These are phyloP conservation scores for Caenorhabditis imperialis DNA, from an alignment of 2,888 invertebrate species.

Conservation along the genomic window DNA sequence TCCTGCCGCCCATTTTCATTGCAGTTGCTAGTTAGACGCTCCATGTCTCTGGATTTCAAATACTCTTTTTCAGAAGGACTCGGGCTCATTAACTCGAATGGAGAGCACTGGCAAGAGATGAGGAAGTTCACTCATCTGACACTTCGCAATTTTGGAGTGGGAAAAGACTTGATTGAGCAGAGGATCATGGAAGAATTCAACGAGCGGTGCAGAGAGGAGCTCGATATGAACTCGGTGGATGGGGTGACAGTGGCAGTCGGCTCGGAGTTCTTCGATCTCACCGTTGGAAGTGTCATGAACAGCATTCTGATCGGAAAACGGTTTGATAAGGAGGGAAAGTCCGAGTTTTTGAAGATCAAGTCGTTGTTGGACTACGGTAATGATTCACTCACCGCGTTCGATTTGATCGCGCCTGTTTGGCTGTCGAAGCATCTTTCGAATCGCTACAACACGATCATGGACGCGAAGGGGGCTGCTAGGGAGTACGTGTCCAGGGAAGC, in stretches of 20 bases:
- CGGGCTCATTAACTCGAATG: conserved; percentile 23
- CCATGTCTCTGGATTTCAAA: too few species aligned
- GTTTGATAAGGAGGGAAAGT: not conserved
- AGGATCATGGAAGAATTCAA: conserved; percentile 35
- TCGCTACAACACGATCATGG: not conserved
- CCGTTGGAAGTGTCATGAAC: conserved; percentile 38
- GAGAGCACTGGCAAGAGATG: conserved; percentile 27
- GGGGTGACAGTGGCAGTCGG: not conserved
- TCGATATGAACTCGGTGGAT: conserved; percentile 2
- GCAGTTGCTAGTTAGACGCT: not conserved
- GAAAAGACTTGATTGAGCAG: conserved; percentile 44
- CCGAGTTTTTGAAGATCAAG: conserved; percentile 2
- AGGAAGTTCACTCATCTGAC: conserved; percentile 27
- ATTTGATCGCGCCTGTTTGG: conserved; percentile 2
- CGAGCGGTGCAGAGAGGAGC: conserved; percentile 8
- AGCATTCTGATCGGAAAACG: conserved; percentile 12
- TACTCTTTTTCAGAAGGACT: conserved; percentile 16
- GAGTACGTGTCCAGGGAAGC: conserved; percentile 7
- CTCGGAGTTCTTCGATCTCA: conserved; percentile 15
- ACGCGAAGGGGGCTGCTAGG: not conserved
- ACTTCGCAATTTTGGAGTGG: conserved; percentile 44
- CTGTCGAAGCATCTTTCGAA: conserved; percentile 1
- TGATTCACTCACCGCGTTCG: not conserved
- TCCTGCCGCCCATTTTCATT: not conserved
- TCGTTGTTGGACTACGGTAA: not conserved